Evolutionary conservation across 2,888 invertebrate species (phyloP).

Genomic region (Cosmopolites sordidus): DNA sequence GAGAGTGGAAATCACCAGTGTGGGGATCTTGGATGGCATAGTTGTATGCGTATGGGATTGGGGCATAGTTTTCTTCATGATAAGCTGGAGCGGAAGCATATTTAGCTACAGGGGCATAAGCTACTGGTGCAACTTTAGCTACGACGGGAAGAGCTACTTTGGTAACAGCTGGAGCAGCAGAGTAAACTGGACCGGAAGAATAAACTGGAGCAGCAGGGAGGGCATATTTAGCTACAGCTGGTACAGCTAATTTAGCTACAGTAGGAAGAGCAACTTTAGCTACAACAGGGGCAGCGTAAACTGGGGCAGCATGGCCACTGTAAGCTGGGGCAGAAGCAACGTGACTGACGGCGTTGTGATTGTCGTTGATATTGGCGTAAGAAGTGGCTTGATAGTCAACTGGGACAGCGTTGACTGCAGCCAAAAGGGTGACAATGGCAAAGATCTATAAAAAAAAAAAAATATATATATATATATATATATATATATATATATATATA

Average conservation of each 20-base stretch:
- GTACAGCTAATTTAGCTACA: constrained; percentile 15
- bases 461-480: no score
- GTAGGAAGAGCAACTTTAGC: constrained; percentile 11
- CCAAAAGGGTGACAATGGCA: constrained; percentile 40
- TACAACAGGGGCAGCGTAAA: constrained; percentile 8
- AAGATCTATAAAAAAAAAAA: neutral
- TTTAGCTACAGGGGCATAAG: constrained; percentile 16
- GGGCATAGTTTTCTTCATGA: constrained; percentile 23
- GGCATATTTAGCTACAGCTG: constrained; percentile 16
- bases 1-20: constrained; percentile 55
- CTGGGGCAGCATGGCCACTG: constrained; percentile 13
- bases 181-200: constrained; percentile 5
- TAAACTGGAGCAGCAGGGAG: neutral
- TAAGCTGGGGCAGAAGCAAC: constrained; percentile 22
- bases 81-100: constrained; percentile 14
- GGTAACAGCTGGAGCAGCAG: constrained; percentile 16
- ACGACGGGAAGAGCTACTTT: constrained; percentile 3
- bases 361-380: constrained; percentile 29
- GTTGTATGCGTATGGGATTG: constrained; percentile 4
- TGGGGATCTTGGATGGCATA: constrained; percentile 32
- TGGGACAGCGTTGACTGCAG: constrained; percentile 22
- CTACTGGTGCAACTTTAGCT: constrained; percentile 11
- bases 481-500: no score
- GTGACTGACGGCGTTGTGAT: constrained; percentile 30
- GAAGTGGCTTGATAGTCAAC: constrained; percentile 29